phyloP scores from a whole-genome alignment of 2,888 invertebrate species.

The Phyto melanocephala region DNA sequence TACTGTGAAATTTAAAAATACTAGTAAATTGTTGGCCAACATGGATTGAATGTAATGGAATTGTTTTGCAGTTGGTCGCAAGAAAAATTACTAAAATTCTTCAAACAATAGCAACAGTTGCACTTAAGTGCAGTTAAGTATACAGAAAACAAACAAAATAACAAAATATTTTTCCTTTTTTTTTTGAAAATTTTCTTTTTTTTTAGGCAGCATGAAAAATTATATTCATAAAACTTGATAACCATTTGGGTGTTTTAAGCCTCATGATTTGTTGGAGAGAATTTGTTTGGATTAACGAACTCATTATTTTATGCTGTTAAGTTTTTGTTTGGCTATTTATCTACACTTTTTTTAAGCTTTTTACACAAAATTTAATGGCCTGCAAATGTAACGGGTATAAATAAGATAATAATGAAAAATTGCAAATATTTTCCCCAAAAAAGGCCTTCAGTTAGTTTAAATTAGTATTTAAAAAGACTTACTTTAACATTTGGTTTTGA shows the following conservation, averaged over 20 bases:
- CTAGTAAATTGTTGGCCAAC: slow-evolving; percentile 16
- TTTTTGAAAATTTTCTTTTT: no score
- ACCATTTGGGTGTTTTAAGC: slow-evolving; percentile 33
- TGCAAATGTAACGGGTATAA: not conserved
- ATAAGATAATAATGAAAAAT: slow-evolving; percentile 10
- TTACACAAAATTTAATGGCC: slow-evolving; percentile 1
- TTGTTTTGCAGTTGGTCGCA: slow-evolving; percentile 10
- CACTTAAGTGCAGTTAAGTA: slow-evolving; percentile 54
- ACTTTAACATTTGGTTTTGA: not conserved
- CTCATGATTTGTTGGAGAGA: slow-evolving; percentile 39
- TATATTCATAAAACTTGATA: slow-evolving; percentile 46
- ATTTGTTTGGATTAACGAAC: slow-evolving; percentile 39
- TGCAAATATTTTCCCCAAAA: not conserved
- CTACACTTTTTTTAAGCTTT: not conserved
- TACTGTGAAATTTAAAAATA: not conserved
- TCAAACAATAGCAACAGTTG: slow-evolving; percentile 56
- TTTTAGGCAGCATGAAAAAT: slow-evolving; percentile 23
- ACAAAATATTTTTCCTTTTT: not conserved
- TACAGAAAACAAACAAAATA: slow-evolving; percentile 14
- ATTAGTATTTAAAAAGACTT: not conserved
- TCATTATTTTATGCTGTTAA: slow-evolving; percentile 36
- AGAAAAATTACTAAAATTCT: slow-evolving; percentile 47
- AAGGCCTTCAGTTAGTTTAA: not conserved
- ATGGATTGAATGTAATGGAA: slow-evolving; percentile 19
- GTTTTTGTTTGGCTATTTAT: slow-evolving; percentile 9